A percentile compares a stretch with the other conserved stretches of the same genome.
phyloP scores from a whole-genome alignment of 1,140 invertebrate species.

The Orchestia grillus region DNA sequence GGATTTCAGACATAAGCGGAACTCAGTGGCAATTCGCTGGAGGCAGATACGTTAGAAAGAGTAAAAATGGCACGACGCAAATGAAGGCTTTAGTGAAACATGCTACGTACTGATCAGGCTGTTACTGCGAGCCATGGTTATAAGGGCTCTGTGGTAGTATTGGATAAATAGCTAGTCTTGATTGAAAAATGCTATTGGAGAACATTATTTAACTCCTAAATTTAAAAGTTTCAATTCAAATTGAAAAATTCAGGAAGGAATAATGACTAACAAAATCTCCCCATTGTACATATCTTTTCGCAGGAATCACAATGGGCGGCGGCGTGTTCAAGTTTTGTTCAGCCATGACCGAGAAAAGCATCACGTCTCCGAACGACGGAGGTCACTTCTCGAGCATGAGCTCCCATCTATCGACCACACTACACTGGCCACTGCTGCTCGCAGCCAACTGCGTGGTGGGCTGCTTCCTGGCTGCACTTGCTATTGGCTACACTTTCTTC shows the following conservation, averaged over 20 bases:
- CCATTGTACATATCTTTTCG: not conserved
- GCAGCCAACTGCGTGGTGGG: conserved; percentile 37
- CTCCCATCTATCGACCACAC: not conserved
- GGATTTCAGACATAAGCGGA: too few relatives aligned
- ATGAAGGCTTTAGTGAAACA: too few relatives aligned
- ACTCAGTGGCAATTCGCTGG: too few relatives aligned
- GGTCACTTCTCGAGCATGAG: not conserved
- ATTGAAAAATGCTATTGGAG: not conserved
- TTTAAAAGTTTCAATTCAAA: too few relatives aligned
- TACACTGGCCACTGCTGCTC: conserved; percentile 17
- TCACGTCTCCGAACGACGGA: not conserved
- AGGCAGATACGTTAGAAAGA: too few relatives aligned
- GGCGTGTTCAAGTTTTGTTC: conserved; percentile 44
- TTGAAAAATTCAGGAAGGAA: not conserved
- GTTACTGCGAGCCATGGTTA: not conserved
- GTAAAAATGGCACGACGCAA: too few relatives aligned
- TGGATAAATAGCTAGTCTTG: not conserved
- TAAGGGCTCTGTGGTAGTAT: not conserved
- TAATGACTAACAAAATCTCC: not conserved
- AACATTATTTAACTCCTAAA: too few relatives aligned
- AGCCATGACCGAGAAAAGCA: conserved; percentile 19
- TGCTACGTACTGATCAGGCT: too few relatives aligned
- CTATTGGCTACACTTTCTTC: conserved; percentile 51
- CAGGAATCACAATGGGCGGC: conserved; percentile 41
- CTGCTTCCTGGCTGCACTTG: not conserved